These are phyloP conservation scores for Idris sp. DNA, from an alignment of 1,140 invertebrate species.

Conservation along the genomic window DNA sequence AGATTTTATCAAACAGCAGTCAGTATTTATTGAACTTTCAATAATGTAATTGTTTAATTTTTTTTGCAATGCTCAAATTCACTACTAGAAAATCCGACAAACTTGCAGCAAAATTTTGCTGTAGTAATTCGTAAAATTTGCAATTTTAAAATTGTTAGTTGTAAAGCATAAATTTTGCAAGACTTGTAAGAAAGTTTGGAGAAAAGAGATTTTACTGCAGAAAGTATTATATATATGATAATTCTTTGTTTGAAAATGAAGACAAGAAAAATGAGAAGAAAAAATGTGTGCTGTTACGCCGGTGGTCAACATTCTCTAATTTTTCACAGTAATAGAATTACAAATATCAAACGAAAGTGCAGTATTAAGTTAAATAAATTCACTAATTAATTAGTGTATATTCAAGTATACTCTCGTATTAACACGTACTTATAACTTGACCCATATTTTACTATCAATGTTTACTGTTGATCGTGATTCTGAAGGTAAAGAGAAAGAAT, in stretches of 20 bases:
- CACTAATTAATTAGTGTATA: conserved; percentile 39
- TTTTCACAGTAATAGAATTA: conserved; percentile 4
- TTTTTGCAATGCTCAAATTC: neutral
- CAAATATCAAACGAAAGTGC: conserved; percentile 31
- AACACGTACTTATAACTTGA: conserved; percentile 11
- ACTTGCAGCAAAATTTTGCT: too few species aligned
- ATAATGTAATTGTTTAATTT: conserved; percentile 20
- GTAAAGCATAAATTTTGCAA: conserved; percentile 2
- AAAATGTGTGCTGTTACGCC: conserved; percentile 4
- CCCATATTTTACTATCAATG: conserved; percentile 17
- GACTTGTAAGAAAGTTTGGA: conserved; percentile 7
- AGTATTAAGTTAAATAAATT: conserved; percentile 18
- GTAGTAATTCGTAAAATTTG: neutral
- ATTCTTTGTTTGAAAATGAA: conserved; percentile 31
- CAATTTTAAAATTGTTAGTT: conserved; percentile 4
- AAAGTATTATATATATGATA: conserved; percentile 33
- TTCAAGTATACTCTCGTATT: conserved; percentile 7
- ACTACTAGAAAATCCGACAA: too few species aligned
- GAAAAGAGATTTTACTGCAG: conserved; percentile 22
- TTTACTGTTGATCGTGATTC: conserved; percentile 8
- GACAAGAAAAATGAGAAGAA: neutral
- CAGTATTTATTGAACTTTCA: conserved; percentile 16
- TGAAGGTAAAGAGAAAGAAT: conserved; percentile 14
- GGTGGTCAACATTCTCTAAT: conserved; percentile 17
- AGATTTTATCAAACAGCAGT: conserved; percentile 7